Conservation (phyloP, 2,888 invertebrate genomes). For the Callyntrura guangdongensis region DNA sequence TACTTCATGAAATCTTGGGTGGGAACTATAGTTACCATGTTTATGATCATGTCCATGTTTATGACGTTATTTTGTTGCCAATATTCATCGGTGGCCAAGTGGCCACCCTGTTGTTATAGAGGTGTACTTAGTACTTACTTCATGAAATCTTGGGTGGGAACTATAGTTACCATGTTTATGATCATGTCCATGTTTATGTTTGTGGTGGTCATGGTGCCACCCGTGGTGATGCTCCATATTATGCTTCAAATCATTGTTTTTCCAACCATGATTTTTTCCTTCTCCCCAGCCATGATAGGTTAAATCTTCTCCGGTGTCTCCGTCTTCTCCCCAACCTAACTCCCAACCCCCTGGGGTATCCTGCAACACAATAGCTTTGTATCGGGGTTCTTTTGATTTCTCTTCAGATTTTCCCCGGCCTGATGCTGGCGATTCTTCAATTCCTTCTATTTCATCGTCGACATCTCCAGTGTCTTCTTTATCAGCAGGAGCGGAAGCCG, state of each 20-base stretch:
- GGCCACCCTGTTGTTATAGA: too few species aligned
- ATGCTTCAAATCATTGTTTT: constrained; percentile 21
- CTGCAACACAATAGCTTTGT: constrained; percentile 45
- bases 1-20: too few species aligned
- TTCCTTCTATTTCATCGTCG: background rate
- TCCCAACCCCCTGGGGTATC: constrained; percentile 44
- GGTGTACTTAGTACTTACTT: too few species aligned
- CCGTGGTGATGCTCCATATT: constrained; percentile 24
- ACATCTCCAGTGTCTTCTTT: background rate
- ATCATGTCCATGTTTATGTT: constrained; percentile 58
- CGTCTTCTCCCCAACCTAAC: constrained; percentile 13
- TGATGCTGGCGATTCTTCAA: constrained; percentile 13
- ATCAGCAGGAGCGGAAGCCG: background rate
- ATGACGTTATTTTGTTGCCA: too few species aligned
- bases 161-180: background rate
- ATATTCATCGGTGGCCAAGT: too few species aligned
- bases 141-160: too few species aligned
- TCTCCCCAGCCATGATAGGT: constrained; percentile 15
- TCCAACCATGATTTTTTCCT: background rate
- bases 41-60: constrained; percentile 51
- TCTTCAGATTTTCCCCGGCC: background rate
- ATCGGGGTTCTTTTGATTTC: constrained; percentile 17
- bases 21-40: background rate
- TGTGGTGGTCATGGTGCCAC: constrained; percentile 56
- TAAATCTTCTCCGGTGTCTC: background rate